These are phyloP conservation scores for Orestias chungarensis DNA, from an alignment of 2,797 vertebrate species.

Conservation along the genomic window DNA sequence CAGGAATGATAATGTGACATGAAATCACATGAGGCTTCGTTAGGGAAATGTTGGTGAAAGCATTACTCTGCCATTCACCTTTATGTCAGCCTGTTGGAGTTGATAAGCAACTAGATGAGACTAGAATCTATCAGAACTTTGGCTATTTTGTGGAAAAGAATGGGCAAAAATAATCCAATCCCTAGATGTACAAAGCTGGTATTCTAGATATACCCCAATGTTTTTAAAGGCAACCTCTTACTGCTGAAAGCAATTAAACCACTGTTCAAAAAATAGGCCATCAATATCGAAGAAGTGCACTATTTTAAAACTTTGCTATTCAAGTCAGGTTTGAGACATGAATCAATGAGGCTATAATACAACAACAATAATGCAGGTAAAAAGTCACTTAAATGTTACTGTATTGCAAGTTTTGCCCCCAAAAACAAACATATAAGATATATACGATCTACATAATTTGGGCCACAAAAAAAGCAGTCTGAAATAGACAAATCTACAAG, in stretches of 20 bases:
- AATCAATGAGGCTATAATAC: not conserved
- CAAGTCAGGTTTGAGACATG: not conserved
- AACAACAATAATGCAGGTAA: not conserved
- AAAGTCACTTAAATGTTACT: not conserved
- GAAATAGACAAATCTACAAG: not conserved
- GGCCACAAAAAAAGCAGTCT: not conserved
- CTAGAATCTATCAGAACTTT: not conserved
- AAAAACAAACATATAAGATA: not conserved
- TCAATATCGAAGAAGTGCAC: not conserved
- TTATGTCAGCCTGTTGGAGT: not conserved
- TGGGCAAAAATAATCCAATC: not conserved
- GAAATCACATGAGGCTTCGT: not conserved
- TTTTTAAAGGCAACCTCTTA: not conserved
- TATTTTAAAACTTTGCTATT: not conserved
- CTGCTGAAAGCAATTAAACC: not conserved
- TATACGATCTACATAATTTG: not conserved
- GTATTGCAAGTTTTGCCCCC: not conserved
- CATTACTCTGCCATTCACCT: not conserved
- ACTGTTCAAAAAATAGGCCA: not conserved
- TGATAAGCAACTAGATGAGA: too few species aligned
- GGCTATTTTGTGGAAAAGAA: not conserved
- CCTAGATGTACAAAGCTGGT: not conserved
- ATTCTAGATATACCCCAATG: not conserved
- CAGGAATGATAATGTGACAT: not conserved
- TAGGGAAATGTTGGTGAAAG: not conserved